Evolutionary conservation across 2,797 vertebrate species (phyloP).

Genomic region (Valencia hispanica): DNA sequence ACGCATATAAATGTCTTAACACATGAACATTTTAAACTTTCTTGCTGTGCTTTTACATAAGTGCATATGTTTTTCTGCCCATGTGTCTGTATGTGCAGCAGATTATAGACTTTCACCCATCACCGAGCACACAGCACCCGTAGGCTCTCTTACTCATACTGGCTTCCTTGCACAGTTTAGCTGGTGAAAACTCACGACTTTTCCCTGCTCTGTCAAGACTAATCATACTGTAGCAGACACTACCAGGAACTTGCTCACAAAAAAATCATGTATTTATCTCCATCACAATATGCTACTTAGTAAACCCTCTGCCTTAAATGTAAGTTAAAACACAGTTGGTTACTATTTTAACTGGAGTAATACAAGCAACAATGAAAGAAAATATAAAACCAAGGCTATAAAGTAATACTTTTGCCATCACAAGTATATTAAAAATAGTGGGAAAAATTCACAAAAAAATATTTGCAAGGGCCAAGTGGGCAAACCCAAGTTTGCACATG

Average conservation of each 20-base stretch:
- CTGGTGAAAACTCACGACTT: slow-evolving; percentile 25
- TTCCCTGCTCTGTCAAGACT: slow-evolving; percentile 29
- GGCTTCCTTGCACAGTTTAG: slow-evolving; percentile 41
- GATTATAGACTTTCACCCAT: slow-evolving; percentile 58
- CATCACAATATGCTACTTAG: background rate
- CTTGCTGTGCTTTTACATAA: slow-evolving; percentile 7
- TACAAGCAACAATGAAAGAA: background rate
- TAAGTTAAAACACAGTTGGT: background rate
- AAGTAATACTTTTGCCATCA: background rate
- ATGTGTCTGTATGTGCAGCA: slow-evolving; percentile 20
- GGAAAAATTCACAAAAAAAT: background rate
- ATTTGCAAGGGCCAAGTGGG: background rate
- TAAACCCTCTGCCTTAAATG: slow-evolving; percentile 2
- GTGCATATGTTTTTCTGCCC: slow-evolving; percentile 7
- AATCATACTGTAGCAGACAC: slow-evolving; percentile 16
- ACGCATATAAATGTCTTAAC: background rate
- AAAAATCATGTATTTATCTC: slow-evolving; percentile 3
- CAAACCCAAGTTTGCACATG: background rate
- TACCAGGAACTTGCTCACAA: slow-evolving; percentile 4
- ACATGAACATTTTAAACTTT: slow-evolving; percentile 5
- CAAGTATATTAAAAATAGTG: background rate
- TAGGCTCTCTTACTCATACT: slow-evolving; percentile 53
- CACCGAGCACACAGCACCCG: slow-evolving; percentile 49
- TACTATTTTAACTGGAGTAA: background rate
- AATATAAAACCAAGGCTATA: background rate